Evolutionary conservation across 35 echinoderm and acorn worm species (phyloP), one percentile per base, ranked within the genome.

Genomic region (Hemicentrotus pulcherrimus): DNA sequence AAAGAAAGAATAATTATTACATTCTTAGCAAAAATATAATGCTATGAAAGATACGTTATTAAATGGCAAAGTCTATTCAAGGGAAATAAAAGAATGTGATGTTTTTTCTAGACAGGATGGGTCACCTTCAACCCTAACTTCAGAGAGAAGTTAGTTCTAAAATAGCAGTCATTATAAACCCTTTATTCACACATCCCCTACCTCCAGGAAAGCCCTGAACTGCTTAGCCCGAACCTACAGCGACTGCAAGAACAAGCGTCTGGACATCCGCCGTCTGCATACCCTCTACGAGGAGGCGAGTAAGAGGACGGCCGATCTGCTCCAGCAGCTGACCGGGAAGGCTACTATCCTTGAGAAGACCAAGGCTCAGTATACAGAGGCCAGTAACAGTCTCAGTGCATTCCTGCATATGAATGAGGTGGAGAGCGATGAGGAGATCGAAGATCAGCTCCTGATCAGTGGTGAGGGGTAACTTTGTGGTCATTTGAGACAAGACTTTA

Each of bases 401-500:
- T 99, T 99, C 95, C 88, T 99, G 47, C 96, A 97, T 91, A 99
- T 99, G 98, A 96, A 98, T 28, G 98, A 99, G 48, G 95, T 98
- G 5, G 97, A 99, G 60, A 98, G 97, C 88, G 97, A 98, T 48
- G 97, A 99, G 86, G 98, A 99, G 55, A 89, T 97, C 28, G 96
- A 99, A 88, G 98, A 99, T 94, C 96, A 99, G 59, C 94, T 99
- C 9, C 94, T 99, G 6, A 93, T 94, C 41, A 95, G 96, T 41
- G 98, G 98, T 99, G 58, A 92, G 96, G 91, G 88, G 14, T 78
- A 7, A 78, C 19, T 28, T 0, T 78, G 24, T 78, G 6, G 7
- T 78, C 28, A n/a, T 0, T 22, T n/a, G 2, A n/a, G 22, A 78
- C 24, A 78, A 24, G 35, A 41, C 35, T 41, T 41, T 41, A 41